Conservation (phyloP, 1,140 invertebrate species). For the Drosophila ogumai region DNA sequence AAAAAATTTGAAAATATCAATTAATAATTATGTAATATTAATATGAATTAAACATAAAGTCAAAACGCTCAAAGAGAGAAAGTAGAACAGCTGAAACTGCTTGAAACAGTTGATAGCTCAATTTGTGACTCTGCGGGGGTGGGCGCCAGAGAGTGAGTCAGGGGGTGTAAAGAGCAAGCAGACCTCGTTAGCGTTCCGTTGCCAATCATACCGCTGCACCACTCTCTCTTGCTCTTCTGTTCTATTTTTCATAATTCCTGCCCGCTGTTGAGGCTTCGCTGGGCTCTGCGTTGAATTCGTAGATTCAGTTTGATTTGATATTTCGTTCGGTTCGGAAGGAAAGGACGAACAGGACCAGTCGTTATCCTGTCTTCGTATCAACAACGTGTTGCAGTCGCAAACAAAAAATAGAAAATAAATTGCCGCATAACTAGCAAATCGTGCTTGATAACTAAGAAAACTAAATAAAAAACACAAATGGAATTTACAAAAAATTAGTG, state of each 20-base stretch:
- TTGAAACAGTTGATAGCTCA: conserved; percentile 67
- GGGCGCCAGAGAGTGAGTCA: conserved; percentile 5
- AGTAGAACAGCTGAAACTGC: conserved; percentile 13
- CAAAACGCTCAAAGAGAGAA: conserved; percentile 12
- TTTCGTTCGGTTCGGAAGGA: conserved; percentile 9
- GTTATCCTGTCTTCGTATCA: conserved; percentile 84
- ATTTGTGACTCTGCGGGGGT: conserved; percentile 43
- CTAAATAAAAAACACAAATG: conserved; percentile 15
- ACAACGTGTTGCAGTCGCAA: conserved; percentile 78
- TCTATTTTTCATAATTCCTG: neutral
- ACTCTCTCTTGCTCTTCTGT: conserved; percentile 1
- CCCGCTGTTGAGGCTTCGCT: conserved; percentile 1
- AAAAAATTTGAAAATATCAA: neutral
- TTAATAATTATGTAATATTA: neutral
- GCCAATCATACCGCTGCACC: neutral
- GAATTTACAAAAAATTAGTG: neutral
- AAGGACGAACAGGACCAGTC: neutral
- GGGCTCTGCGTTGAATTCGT: neutral
- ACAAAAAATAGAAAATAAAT: neutral
- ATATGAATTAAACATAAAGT: conserved; percentile 18
- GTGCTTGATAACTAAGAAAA: conserved; percentile 16
- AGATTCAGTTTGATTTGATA: conserved; percentile 5
- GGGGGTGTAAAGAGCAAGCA: conserved; percentile 14
- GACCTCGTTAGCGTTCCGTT: conserved; percentile 43
- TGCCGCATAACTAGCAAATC: conserved; percentile 4